Conservation (phyloP, 2,888 invertebrate species). For the Lithophane ornitopus region DNA sequence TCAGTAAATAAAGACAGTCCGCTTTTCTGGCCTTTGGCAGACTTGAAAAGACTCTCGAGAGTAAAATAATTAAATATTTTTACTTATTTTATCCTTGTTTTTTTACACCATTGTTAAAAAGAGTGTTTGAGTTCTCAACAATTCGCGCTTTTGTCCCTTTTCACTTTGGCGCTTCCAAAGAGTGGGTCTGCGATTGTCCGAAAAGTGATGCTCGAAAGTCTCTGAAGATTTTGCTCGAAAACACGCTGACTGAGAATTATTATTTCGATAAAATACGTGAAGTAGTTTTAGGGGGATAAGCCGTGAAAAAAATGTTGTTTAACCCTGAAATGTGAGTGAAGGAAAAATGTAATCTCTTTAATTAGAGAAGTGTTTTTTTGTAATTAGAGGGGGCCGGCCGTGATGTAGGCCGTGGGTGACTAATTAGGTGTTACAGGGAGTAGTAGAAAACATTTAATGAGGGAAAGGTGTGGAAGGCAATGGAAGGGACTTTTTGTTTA, state of each 20-base stretch:
- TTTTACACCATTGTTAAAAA: conserved; percentile 35
- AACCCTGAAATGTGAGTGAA: background rate
- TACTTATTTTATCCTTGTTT: conserved; percentile 37
- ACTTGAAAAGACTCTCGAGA: conserved; percentile 33
- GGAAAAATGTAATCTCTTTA: conserved; percentile 8
- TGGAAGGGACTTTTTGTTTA: background rate
- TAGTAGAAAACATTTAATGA: background rate
- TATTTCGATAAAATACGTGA: conserved; percentile 14
- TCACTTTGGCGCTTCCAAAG: conserved; percentile 13
- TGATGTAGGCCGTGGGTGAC: too few relatives aligned
- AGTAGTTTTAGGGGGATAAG: conserved; percentile 6
- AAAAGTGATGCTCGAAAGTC: conserved; percentile 17
- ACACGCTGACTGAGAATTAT: conserved; percentile 19
- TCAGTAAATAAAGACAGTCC: conserved; percentile 53
- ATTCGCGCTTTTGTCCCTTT: conserved; percentile 37
- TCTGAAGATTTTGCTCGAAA: conserved; percentile 26
- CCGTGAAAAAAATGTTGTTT: background rate
- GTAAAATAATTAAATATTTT: conserved; percentile 56
- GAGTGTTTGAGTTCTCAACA: conserved; percentile 32
- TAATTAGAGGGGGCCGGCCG: background rate
- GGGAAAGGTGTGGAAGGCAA: background rate
- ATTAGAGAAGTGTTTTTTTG: conserved; percentile 5
- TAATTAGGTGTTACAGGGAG: background rate
- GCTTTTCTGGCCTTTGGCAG: conserved; percentile 30
- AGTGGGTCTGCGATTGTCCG: conserved; percentile 18